Conservation (phyloP, 2,113 vertebrate species). For the Bothrops jararaca region DNA sequence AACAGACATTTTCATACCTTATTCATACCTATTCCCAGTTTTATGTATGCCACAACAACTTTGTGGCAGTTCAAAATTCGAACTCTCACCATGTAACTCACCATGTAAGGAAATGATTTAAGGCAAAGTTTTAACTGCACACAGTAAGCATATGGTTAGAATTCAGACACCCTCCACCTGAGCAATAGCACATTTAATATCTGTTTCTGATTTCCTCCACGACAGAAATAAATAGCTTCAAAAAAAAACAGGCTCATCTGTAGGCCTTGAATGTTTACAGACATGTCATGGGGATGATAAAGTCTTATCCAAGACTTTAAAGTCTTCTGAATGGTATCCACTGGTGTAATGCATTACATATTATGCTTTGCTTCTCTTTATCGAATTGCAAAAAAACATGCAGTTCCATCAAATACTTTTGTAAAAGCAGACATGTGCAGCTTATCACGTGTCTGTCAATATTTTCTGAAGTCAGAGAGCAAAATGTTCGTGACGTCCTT, state of each 20-base stretch:
- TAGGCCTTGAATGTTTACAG: neutral
- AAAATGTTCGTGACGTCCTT: neutral
- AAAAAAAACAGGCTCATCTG: neutral
- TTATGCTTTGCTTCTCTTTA: neutral
- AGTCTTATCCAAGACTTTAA: neutral
- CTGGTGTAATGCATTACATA: neutral
- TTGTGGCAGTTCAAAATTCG: neutral
- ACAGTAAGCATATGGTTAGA: neutral
- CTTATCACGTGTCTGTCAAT: neutral
- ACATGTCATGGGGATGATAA: neutral
- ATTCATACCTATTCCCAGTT: neutral
- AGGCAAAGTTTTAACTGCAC: neutral
- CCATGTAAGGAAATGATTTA: neutral
- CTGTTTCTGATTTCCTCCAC: neutral
- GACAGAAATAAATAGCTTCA: neutral
- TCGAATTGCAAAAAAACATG: neutral
- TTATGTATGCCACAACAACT: neutral
- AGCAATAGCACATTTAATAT: neutral
- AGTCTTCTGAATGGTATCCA: neutral
- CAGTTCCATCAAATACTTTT: neutral
- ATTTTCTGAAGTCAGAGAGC: neutral
- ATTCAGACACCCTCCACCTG: neutral
- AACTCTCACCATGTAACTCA: no score
- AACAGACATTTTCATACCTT: neutral
- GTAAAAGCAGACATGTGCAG: neutral